Percentiles rank a stretch among this genome's conserved stretches.
phyloP scores from a whole-genome alignment of 2,113 vertebrate genomes.

The Anas platyrhynchos region DNA sequence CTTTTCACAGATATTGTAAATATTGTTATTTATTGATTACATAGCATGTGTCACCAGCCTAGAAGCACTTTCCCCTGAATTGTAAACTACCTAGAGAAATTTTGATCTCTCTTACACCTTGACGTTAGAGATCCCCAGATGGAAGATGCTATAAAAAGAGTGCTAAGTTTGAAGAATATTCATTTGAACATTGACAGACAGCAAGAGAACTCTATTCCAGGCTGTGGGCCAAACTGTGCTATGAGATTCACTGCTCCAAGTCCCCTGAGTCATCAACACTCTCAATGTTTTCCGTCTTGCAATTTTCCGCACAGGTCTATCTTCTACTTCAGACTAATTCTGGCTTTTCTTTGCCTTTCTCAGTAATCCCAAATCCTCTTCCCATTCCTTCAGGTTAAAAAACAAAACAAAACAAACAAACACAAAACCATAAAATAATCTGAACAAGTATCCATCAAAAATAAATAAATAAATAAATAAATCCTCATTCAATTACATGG shows the following conservation, averaged over 20 bases:
- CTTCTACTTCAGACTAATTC: no score
- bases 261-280: background rate
- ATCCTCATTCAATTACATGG: background rate
- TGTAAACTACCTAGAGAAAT: background rate
- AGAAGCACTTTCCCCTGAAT: background rate
- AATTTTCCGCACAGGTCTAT: no score
- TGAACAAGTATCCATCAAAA: no score
- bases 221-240: background rate
- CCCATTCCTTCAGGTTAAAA: no score
- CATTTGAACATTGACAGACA: constrained; percentile 25
- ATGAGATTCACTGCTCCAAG: background rate
- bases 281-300: no score
- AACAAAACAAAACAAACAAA: no score
- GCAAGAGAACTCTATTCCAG: background rate
- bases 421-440: no score
- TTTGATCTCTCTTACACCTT: constrained; percentile 24
- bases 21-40: background rate
- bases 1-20: background rate
- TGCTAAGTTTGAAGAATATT: constrained; percentile 48
- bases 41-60: background rate
- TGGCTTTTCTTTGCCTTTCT: no score
- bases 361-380: no score
- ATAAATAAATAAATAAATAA: background rate
- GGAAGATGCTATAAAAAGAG: constrained; percentile 9
- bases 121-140: background rate